Percentiles rank a stretch among this genome's conserved stretches.
Conservation (phyloP, 2,888 invertebrate genomes). For the Ectobius pallidus region DNA sequence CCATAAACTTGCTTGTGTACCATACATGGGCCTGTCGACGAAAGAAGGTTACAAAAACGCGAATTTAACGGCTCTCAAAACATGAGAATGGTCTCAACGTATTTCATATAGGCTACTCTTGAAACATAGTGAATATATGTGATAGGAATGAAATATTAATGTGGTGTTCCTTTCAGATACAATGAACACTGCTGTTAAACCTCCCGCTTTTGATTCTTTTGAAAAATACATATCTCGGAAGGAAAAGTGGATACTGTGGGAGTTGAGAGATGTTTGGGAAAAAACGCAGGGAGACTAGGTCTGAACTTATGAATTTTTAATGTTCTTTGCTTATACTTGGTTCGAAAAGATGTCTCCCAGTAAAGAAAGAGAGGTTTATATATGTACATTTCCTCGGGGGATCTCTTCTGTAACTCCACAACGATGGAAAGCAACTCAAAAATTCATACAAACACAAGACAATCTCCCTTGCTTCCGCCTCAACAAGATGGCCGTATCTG, state of each 20-base stretch:
- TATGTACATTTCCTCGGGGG: slow-evolving; percentile 29
- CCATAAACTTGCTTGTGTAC: too few relatives aligned
- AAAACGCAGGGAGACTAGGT: slow-evolving; percentile 26
- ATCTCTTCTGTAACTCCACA: slow-evolving; percentile 8
- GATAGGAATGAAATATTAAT: slow-evolving; percentile 22
- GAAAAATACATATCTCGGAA: slow-evolving; percentile 11
- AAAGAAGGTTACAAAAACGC: too few relatives aligned
- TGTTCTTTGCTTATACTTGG: slow-evolving; percentile 40
- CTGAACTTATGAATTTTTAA: slow-evolving; percentile 38
- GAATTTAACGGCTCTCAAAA: too few relatives aligned
- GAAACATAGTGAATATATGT: too few relatives aligned
- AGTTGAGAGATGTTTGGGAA: slow-evolving; percentile 7
- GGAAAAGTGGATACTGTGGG: slow-evolving; percentile 16
- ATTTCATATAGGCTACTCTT: too few relatives aligned
- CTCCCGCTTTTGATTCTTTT: slow-evolving; percentile 27
- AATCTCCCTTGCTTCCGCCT: slow-evolving; percentile 3
- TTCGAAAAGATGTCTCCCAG: slow-evolving; percentile 40
- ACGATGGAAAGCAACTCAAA: slow-evolving; percentile 30
- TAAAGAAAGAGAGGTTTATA: slow-evolving; percentile 17
- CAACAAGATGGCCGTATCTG: slow-evolving; percentile 22
- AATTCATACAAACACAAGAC: slow-evolving; percentile 27
- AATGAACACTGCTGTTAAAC: slow-evolving; percentile 40
- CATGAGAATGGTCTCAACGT: too few relatives aligned
- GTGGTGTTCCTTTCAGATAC: slow-evolving; percentile 30
- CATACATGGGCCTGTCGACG: too few relatives aligned